Evolutionary conservation across 2,888 invertebrate genomes (phyloP), one percentile per base, ranked within the genome.

Genomic region (Netelia inedita): DNA sequence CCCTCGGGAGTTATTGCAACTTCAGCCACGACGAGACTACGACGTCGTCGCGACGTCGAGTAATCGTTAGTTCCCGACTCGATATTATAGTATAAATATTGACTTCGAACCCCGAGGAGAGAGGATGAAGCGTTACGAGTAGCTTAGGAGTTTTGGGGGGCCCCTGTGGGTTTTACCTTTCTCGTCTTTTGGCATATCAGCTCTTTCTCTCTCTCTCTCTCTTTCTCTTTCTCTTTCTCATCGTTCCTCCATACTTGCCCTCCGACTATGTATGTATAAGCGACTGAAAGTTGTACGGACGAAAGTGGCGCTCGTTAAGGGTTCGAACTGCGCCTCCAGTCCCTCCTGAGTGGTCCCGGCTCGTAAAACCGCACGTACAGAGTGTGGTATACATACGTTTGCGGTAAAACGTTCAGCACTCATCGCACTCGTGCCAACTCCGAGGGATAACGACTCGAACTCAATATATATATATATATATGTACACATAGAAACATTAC

Each of bases 271-370:
- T 46, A 46, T 46, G 46, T 66, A 63, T 57, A 59, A 81, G 46
- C 73, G 71, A 57, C 65, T 71, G 65, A 85, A 85, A 85, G 85
- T 85, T 82, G 74, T 71, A 65, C 81, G 79, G 74, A 81, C 79
- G 82, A 85, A 85, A 85, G 82, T 85, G 85, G 81, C 74, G 85
- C 82, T 85, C 85, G 85, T 85, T 85, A 85, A 85, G 74, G 82
- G 78, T 72, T 79, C 63, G 68, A 35, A 71, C 65, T n/a, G 41
- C 79, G 61, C 79, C 53, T 41, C 63, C 28, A 73, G 65, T 69
- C 63, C 68, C 71, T 11, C 63, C 50, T 28, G 53, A 80, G 65
- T 69, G 84, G 68, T 43, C 71, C 55, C 19, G 65, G 74, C 81
- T 85, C 81, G 85, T 85, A 80, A 85, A 82, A 85, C 85, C 79